Conservation (phyloP, 2,888 invertebrate species). For the Craniophora ligustri region DNA sequence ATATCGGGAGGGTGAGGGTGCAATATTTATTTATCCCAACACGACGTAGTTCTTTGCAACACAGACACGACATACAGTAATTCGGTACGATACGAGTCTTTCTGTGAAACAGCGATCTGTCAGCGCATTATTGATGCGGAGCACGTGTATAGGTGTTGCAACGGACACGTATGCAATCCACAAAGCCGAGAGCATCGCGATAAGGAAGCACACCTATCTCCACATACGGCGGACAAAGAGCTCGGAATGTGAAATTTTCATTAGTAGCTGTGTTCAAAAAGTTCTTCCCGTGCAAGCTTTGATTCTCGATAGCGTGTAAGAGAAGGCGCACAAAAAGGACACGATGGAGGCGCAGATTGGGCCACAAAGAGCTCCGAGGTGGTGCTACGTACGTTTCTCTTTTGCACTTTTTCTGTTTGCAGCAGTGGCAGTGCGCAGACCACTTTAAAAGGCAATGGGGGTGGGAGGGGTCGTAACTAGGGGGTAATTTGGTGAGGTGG, state of each 20-base stretch:
- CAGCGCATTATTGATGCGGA: slow-evolving; percentile 78
- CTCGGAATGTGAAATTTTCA: slow-evolving; percentile 86
- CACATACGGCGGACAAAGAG: slow-evolving; percentile 76
- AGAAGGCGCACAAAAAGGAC: slow-evolving; percentile 84
- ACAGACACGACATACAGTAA: slow-evolving; percentile 80
- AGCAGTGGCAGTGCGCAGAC: slow-evolving; percentile 87
- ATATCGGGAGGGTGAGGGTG: slow-evolving; percentile 87
- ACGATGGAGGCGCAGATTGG: slow-evolving; percentile 86
- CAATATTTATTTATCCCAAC: slow-evolving; percentile 87
- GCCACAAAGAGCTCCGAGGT: slow-evolving; percentile 88
- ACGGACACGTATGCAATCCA: slow-evolving; percentile 72
- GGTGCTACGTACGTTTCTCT: slow-evolving; percentile 82
- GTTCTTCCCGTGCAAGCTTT: slow-evolving; percentile 82
- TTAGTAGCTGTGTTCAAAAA: slow-evolving; percentile 83
- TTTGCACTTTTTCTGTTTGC: slow-evolving; percentile 87
- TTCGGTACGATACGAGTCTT: slow-evolving; percentile 65
- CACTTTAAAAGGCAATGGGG: slow-evolving; percentile 87
- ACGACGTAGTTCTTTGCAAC: slow-evolving; percentile 81
- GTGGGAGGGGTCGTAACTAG: slow-evolving; percentile 84
- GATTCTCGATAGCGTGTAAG: slow-evolving; percentile 86
- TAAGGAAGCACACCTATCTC: slow-evolving; percentile 81
- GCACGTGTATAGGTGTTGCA: slow-evolving; percentile 75
- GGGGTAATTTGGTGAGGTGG: slow-evolving; percentile 88
- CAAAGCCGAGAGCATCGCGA: slow-evolving; percentile 80
- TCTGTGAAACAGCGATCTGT: slow-evolving; percentile 64